phyloP scores from a whole-genome alignment of 2,113 vertebrate genomes.

The Plectropomus leopardus region DNA sequence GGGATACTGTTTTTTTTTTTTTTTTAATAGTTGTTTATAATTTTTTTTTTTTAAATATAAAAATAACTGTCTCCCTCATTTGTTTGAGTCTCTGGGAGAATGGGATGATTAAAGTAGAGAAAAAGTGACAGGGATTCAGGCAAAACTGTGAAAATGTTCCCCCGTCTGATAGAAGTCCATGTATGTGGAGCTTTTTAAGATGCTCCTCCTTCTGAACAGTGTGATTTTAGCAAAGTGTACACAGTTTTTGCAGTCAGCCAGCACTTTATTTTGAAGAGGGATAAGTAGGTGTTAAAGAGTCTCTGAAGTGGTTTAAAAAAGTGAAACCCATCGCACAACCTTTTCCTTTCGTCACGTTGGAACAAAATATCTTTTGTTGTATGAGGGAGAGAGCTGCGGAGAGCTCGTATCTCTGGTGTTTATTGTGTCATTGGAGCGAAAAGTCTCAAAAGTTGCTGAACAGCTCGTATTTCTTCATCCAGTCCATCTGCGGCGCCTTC shows the following conservation, averaged over 20 bases:
- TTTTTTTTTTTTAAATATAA: slow-evolving; percentile 72
- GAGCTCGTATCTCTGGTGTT: slow-evolving; percentile 20
- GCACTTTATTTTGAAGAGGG: slow-evolving; percentile 1
- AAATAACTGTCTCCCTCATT: slow-evolving; percentile 59
- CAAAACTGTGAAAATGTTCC: slow-evolving; percentile 34
- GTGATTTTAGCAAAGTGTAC: neutral
- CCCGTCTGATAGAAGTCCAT: slow-evolving; percentile 2
- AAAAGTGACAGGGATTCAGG: slow-evolving; percentile 11
- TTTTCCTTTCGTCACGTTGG: slow-evolving; percentile 44
- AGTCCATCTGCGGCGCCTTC: slow-evolving; percentile 97
- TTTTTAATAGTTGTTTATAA: slow-evolving; percentile 34
- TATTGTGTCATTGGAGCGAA: neutral
- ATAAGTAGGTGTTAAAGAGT: slow-evolving; percentile 17
- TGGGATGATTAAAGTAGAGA: neutral
- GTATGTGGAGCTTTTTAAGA: slow-evolving; percentile 2
- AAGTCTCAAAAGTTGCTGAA: slow-evolving; percentile 96
- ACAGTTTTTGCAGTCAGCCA: slow-evolving; percentile 17
- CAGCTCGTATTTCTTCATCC: slow-evolving; percentile 96
- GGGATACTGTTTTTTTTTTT: slow-evolving; percentile 48
- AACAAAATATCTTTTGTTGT: slow-evolving; percentile 24
- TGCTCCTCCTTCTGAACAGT: slow-evolving; percentile 13
- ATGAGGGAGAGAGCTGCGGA: slow-evolving; percentile 1
- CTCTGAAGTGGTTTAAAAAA: slow-evolving; percentile 36
- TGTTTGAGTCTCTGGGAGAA: slow-evolving; percentile 30
- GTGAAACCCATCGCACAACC: slow-evolving; percentile 31